phyloP scores from a whole-genome alignment of 2,888 invertebrate genomes.

The Polymixis lichenea region DNA sequence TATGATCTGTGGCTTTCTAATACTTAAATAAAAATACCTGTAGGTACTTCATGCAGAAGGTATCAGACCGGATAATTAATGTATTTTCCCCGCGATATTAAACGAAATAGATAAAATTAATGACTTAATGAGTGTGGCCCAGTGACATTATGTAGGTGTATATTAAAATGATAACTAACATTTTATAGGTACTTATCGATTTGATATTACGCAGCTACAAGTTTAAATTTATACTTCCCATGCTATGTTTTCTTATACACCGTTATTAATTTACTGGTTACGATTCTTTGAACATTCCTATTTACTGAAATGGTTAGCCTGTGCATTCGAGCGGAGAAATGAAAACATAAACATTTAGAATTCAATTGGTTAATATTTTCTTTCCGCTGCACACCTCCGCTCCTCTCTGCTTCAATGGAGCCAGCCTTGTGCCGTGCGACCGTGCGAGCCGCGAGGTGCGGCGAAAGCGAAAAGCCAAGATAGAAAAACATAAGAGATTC shows the following conservation, averaged over 20 bases:
- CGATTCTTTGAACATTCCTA: conserved; percentile 50
- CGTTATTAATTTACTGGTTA: conserved; percentile 21
- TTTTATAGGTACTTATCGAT: conserved; percentile 24
- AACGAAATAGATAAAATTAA: conserved; percentile 31
- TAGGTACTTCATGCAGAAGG: background rate
- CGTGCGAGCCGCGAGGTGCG: background rate
- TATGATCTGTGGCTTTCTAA: background rate
- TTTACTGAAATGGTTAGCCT: conserved; percentile 59
- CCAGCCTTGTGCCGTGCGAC: background rate
- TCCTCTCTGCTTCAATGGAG: background rate
- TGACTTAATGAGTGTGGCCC: conserved; percentile 35
- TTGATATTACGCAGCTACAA: conserved; percentile 31
- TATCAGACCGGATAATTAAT: background rate
- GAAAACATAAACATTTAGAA: conserved; percentile 14
- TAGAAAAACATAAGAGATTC: too few relatives aligned
- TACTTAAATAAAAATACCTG: background rate
- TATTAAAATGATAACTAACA: conserved; percentile 23
- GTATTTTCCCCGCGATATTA: conserved; percentile 14
- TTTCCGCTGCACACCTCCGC: background rate
- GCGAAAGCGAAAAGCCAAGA: too few relatives aligned
- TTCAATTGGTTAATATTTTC: background rate
- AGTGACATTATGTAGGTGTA: conserved; percentile 17
- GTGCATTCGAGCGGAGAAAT: background rate
- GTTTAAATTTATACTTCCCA: background rate
- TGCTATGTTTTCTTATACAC: conserved; percentile 5